phyloP scores from a whole-genome alignment of 1,140 invertebrate species.

The Pollicipes pollicipes region DNA sequence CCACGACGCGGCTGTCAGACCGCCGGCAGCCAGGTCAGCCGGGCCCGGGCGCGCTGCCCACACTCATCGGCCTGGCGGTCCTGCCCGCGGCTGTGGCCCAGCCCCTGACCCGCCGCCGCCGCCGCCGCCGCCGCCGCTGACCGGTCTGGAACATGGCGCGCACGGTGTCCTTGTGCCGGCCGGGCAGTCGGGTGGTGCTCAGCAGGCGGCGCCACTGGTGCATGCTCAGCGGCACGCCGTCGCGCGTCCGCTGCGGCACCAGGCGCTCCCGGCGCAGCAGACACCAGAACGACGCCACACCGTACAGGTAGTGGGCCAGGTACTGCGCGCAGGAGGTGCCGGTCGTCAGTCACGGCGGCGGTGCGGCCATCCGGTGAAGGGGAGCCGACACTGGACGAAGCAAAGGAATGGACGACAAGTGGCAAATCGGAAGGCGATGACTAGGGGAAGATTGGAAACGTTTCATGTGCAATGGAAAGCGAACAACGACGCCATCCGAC shows the following conservation, averaged over 20 bases:
- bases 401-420: no score
- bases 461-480: no score
- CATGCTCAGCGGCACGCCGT: slow-evolving; percentile 15
- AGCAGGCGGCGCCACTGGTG: slow-evolving; percentile 86
- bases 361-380: no score
- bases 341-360: slow-evolving; percentile 6
- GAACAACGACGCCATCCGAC: no score
- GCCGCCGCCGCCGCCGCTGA: slow-evolving; percentile 13
- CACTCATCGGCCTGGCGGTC: no score
- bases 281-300: slow-evolving; percentile 26
- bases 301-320: slow-evolving; percentile 22
- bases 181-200: slow-evolving; percentile 86
- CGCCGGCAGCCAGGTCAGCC: no score
- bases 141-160: slow-evolving; percentile 28
- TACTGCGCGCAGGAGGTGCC: slow-evolving; percentile 12
- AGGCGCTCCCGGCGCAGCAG: slow-evolving; percentile 40
- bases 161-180: slow-evolving; percentile 72
- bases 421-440: no score
- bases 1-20: no score
- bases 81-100: no score
- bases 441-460: no score
- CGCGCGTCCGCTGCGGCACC: slow-evolving; percentile 84
- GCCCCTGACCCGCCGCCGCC: slow-evolving; percentile 31
- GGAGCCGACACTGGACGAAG: no score
- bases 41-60: no score